phyloP scores from a whole-genome alignment of 1,140 invertebrate species.

The Lepidurus packardi region DNA sequence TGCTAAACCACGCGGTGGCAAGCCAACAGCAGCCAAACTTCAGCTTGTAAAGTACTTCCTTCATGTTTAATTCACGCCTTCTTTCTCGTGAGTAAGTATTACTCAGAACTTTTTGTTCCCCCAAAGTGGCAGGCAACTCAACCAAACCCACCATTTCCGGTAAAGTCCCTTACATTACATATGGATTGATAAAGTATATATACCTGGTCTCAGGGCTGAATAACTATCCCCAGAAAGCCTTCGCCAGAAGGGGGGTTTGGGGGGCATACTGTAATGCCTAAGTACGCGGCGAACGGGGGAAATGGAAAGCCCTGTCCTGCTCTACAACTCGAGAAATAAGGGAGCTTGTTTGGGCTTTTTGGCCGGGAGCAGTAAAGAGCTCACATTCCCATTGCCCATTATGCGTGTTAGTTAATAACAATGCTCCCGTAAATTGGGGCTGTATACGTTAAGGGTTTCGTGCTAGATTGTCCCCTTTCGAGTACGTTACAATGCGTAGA shows the following conservation, averaged over 20 bases:
- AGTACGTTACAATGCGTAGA: background rate
- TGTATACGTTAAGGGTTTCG: background rate
- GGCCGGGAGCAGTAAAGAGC: constrained; percentile 1
- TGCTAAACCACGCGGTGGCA: background rate
- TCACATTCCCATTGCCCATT: background rate
- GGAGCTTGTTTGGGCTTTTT: background rate
- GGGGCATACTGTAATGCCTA: too few relatives aligned
- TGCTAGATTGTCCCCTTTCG: background rate
- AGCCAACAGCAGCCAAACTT: background rate
- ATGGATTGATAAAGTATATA: background rate
- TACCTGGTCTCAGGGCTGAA: background rate
- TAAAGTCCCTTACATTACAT: background rate
- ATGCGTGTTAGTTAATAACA: constrained; percentile 19
- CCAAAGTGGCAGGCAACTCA: background rate
- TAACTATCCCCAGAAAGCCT: too few relatives aligned
- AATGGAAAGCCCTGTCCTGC: too few relatives aligned
- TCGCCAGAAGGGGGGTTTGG: too few relatives aligned
- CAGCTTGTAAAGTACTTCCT: background rate
- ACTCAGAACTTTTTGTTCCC: background rate
- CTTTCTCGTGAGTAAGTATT: constrained; percentile 11
- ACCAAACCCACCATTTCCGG: constrained; percentile 17
- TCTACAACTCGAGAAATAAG: too few relatives aligned
- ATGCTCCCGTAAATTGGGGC: background rate
- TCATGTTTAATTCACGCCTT: constrained; percentile 22
- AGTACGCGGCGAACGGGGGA: too few relatives aligned